Base-by-base conservation (phyloP, 2,888 invertebrate genomes). In the Proisotoma minuta region DNA sequence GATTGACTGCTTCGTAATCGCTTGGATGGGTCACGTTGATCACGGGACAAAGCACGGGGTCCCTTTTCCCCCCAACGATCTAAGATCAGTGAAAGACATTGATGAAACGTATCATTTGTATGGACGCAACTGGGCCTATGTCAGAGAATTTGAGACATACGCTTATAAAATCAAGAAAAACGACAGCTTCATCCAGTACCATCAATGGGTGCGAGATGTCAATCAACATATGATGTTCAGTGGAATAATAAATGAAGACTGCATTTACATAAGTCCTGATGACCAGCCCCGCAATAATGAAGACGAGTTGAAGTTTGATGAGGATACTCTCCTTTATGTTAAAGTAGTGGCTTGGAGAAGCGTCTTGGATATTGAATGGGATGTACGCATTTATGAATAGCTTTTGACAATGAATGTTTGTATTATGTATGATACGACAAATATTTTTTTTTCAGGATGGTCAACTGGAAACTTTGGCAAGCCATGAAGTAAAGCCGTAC, bases 321-420 rank as follows among this genome's bases (percentile, higher is more conserved):
- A n/a, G n/a, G n/a, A n/a, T n/a, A n/a, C n/a, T n/a, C n/a, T n/a
- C n/a, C n/a, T n/a, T n/a, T n/a, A n/a, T 3, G 24, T 66, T 18
- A 29, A 57, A 28, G 50, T 63, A 12, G 50, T 53, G 49, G 57
- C 39, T 26, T 26, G 10, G 24, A 57, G 66, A 27, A 49, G 59
- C 15, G 54, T 63, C 8, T 47, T 66, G 4, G 62, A 62, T 27
- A 57, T 65, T 15, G 29, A 49, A 1, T 65, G 65, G 65, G 57
- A 56, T 20, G 65, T 62, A 53, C 52, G 62, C 34, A n/a, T 34
- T 15, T 3, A 47, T n/a, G n/a, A n/a, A n/a, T n/a, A n/a, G n/a
- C n/a, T 18, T 10, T 47, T 50, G 39, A 39, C 18, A 54, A 39
- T 22, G 34, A 39, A 34, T 39, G 12, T 39, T 27, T 10, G 5